phyloP scores from a whole-genome alignment of 2,113 vertebrate species.

The Triplophysa tibetana region DNA sequence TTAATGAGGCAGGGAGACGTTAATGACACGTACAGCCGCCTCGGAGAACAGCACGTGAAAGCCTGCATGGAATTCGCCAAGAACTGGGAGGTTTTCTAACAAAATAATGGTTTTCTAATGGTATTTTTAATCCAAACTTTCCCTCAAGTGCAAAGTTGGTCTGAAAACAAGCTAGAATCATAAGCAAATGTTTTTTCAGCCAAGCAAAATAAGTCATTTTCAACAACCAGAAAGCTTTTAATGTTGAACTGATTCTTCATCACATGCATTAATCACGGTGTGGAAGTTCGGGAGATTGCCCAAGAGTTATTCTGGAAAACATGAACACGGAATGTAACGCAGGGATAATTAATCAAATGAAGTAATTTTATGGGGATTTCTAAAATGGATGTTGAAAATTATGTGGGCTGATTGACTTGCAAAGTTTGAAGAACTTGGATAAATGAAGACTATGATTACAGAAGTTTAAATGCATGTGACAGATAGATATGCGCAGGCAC shows the following conservation, averaged over 20 bases:
- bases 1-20: conserved; percentile 32
- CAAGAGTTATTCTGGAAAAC: conserved; percentile 37
- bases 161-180: conserved; percentile 47
- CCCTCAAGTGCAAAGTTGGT: conserved; percentile 39
- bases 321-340: not conserved
- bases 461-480: conserved; percentile 28
- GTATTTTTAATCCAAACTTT: conserved; percentile 49
- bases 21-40: conserved; percentile 22
- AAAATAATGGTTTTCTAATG: conserved; percentile 42
- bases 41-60: conserved; percentile 12
- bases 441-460: conserved; percentile 17
- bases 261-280: conserved; percentile 50
- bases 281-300: conserved; percentile 40
- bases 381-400: conserved; percentile 38
- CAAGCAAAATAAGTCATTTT: conserved; percentile 41
- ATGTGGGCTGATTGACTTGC: conserved; percentile 39
- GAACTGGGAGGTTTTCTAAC: conserved; percentile 32
- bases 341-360: conserved; percentile 52
- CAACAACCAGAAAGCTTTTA: conserved; percentile 50
- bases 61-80: conserved; percentile 42
- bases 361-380: conserved; percentile 54
- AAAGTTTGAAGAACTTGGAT: conserved; percentile 25
- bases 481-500: conserved; percentile 3
- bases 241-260: conserved; percentile 45
- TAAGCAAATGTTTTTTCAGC: conserved; percentile 37